Base-by-base conservation (phyloP, 1,140 invertebrate species). In the Drosophila tsacasi region DNA sequence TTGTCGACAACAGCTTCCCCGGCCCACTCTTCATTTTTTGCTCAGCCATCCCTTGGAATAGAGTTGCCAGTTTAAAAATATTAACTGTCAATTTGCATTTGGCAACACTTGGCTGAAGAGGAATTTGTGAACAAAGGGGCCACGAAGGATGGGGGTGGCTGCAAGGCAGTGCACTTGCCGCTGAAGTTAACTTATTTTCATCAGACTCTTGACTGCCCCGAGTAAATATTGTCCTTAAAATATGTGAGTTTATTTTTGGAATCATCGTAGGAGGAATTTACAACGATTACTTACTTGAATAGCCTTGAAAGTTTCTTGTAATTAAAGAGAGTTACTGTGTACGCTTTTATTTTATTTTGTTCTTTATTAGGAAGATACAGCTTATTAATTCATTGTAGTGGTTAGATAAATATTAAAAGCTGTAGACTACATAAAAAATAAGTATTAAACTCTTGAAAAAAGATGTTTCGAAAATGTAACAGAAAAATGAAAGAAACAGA, bases 41-140 rank as follows among this genome's bases (percentile, higher is more conserved):
- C 23, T 49, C 15, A 63, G 32, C 57, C 58, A 55, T 47, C 65
- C 47, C 13, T n/a, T 15, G 30, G 30, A 64, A 68, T 40, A 49
- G 54, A 47, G 54, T 73, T 76, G 58, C 83, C 80, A 91, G 83
- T 84, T 87, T 83, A 91, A 91, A 91, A 91, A 91, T 91, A 91
- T 91, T 87, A 91, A 87, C 87, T 91, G 87, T 91, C 87, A 91
- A 91, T 91, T 87, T 91, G 80, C 83, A 91, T 91, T 91, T 91
- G 87, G 87, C 72, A 84, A 90, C 74, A 90, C 81, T 89, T 84
- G 84, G 74, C 68, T 89, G 81, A 84, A 85, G 82, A 61, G 77
- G 67, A 64, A 77, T 77, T 78, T 66, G 72, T 40, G 54, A 57
- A 57, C 54, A 57, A 57, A 57, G 54, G 3, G 21, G 35, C 2